Conservation (phyloP, 2,113 vertebrate species). For the Ictidomys tridecemlineatus region DNA sequence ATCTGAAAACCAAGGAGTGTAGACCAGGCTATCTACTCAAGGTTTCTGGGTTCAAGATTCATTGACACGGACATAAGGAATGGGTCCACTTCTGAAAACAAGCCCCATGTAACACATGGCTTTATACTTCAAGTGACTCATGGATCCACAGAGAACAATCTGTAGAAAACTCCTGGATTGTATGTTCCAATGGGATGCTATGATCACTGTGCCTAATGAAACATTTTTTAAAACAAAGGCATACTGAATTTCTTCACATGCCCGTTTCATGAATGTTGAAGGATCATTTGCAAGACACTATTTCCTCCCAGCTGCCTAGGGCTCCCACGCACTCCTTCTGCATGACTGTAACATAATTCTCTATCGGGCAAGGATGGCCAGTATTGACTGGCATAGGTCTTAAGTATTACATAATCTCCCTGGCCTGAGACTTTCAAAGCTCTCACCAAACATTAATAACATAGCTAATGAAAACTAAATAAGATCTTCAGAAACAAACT, state of each 20-base stretch:
- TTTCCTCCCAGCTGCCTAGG: background rate
- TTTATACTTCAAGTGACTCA: background rate
- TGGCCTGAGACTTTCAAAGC: background rate
- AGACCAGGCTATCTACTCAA: background rate
- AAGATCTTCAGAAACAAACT: background rate
- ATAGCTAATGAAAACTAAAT: background rate
- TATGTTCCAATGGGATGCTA: background rate
- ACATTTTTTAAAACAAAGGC: background rate
- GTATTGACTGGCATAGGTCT: background rate
- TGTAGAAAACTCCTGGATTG: background rate
- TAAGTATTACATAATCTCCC: background rate
- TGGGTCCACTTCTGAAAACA: background rate
- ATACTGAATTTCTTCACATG: background rate
- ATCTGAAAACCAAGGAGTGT: background rate
- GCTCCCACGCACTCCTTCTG: background rate
- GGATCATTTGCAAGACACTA: background rate
- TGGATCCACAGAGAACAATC: no score
- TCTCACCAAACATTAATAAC: slow-evolving; percentile 45
- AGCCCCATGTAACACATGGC: background rate
- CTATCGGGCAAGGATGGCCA: background rate
- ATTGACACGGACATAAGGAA: background rate
- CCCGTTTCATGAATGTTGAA: background rate
- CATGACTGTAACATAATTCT: background rate
- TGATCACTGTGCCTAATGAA: background rate
- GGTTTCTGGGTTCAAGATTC: background rate